Evolutionary conservation across 2,888 invertebrate species (phyloP), one percentile per base, ranked within the genome.

Genomic region (Lithosia quadra): DNA sequence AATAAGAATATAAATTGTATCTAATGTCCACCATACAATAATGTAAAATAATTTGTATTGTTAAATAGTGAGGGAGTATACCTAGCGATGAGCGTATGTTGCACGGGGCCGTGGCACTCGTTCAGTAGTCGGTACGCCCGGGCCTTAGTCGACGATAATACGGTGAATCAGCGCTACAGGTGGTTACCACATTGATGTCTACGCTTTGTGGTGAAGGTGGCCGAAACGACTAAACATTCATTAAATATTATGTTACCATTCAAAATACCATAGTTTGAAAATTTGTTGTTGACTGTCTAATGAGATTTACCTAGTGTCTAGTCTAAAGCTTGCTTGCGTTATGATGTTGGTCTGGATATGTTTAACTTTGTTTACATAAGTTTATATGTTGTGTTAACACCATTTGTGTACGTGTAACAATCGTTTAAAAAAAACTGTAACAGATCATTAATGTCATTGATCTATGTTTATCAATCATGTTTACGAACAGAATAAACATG

Each of bases 91-190:
- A 89, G 88, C 76, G 86, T 91, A 73, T 92, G 90, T 88, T 88
- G 88, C 85, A 81, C 90, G 76, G 94, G 94, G 55, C 90, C 92
- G 63, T 93, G 91, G 93, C 88, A 88, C 77, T 83, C 87, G 69
- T 79, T 92, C 77, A 86, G 91, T 86, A 86, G 86, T 78, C 91
- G 93, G 77, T 92, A 90, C 79, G 91, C 92, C 71, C 83, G 85
- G 77, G 91, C 92, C 34, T 79, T 94, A 83, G 86, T 91, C 86
- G 86, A 88, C 87, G 89, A 93, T 87, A 94, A 93, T 86, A 91
- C 92, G 39, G 81, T 93, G 83, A 88, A 87, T 76, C 90, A 90
- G 75, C 86, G 85, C 73, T 91, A 90, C 94, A 94, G 94, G 94
- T 92, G 87, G 87, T 84, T 89, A 86, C 72, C 61, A 66, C 65